Evolutionary conservation across 2,113 vertebrate species (phyloP), one percentile per base, ranked within the genome.

Genomic region (Panthera tigris): DNA sequence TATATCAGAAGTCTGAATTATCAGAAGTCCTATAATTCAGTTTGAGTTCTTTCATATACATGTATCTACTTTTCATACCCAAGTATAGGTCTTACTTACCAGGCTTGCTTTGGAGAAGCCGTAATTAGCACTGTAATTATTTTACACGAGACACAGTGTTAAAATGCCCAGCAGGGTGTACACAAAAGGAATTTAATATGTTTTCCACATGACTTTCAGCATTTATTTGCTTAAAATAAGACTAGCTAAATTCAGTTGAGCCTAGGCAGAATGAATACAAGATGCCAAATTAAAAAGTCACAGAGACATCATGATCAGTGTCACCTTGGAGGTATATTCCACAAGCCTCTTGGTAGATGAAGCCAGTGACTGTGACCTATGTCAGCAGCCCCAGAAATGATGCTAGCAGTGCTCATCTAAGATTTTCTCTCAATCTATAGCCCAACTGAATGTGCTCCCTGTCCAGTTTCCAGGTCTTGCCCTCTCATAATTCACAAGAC

Each of bases 1-100:
- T 81, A 55, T 66, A 97, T 84, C 65, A 55, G 27, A 98, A 66
- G 36, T 80, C 9, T n/a, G 69, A 94, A 91, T 88, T 94, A 94
- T 45, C 45, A 45, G 45, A 45, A 45, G 45, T 45, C 45, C 45
- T 45, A 45, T 45, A 45, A 45, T 45, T 45, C 45, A 45, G 45
- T 45, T 78, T 91, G 85, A 88, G 19, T 63, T 63, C 10, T 81
- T 91, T 90, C 80, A 69, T n/a, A 61, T 31, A 71, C 19, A 91
- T 0, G 0, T 50, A 71, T 80, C 80, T 92, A 86, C 48, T 80
- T 86, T 55, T 78, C 73, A 93, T 41, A 94, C 69, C 27, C 45
- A 94, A 84, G 39, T 1, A 92, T 36, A 92, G 23, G 52, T 81
- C 33, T 50, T 48, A 80, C 36, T 50, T 48, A 80, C 1, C 85